Evolutionary conservation across 1,140 invertebrate species (phyloP), one percentile per base, ranked within the genome.

Genomic region (Batillaria attramentaria): DNA sequence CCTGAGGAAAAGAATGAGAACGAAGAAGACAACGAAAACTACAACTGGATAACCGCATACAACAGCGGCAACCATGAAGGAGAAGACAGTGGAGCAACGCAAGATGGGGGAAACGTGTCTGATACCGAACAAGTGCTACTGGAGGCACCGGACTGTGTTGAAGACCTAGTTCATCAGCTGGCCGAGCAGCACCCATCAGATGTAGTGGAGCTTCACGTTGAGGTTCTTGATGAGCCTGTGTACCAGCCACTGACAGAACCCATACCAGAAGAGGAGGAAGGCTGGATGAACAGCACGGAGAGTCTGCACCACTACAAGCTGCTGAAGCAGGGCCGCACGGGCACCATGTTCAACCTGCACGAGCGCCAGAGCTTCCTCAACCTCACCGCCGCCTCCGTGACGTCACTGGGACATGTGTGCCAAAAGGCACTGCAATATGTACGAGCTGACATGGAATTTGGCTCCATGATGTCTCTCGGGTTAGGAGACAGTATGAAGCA

Each of bases 371-470:
- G 62, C 54, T 77, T 75, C 72, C 54, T 77, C n/a, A 75, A 80
- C 43, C 78, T 82, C 1, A 65, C 77, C 16, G 68, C 73, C 28
- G 50, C 66, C 35, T 60, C 70, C 43, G 72, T 79, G 28, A 54
- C 24, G n/a, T 73, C 74, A 20, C 69, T 82, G n/a, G 50, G 78
- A 43, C 50, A 33, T 18, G 81, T 72, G 20, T 83, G 79, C 62
- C 81, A 80, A 69, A 72, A 72, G 43, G 77, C 77, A 18, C 76
- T 78, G 31, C 31, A 70, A 31, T 80, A 83, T 39, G 72, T 83
- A 33, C 77, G 77, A 41, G 76, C 77, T 31, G 79, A 80, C 62
- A 46, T 78, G 39, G 73, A 72, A 18, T 77, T 74, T n/a, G 75
- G 79, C 1, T 83, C 78, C 50, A 43, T 80, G 62, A 54, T 73